Conservation (phyloP, 2,888 invertebrate genomes). For the Acronicta psi region DNA sequence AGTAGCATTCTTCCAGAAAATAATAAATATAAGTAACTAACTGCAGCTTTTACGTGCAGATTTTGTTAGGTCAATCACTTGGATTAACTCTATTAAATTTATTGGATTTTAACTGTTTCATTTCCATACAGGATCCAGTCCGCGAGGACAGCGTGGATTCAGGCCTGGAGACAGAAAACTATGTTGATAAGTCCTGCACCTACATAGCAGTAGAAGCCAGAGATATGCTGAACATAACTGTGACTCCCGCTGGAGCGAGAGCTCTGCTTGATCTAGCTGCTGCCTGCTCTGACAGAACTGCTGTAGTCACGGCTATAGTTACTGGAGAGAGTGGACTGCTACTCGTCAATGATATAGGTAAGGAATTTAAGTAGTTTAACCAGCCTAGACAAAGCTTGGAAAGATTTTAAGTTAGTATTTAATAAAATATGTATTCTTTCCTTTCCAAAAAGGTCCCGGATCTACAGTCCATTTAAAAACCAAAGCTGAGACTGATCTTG, state of each 20-base stretch:
- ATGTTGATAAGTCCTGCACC: slow-evolving; percentile 85
- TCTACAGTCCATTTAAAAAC: slow-evolving; percentile 88
- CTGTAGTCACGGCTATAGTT: slow-evolving; percentile 77
- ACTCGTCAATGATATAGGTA: slow-evolving; percentile 90
- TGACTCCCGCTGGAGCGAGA: slow-evolving; percentile 91
- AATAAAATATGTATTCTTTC: neutral
- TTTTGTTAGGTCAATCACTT: too few species aligned
- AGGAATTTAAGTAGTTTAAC: neutral
- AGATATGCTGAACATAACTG: slow-evolving; percentile 91
- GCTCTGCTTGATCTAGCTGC: slow-evolving; percentile 81
- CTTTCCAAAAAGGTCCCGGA: slow-evolving; percentile 81
- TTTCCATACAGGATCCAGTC: slow-evolving; percentile 73
- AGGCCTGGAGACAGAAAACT: slow-evolving; percentile 79
- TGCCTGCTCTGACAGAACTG: slow-evolving; percentile 73
- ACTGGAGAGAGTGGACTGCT: slow-evolving; percentile 69
- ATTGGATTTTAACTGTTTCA: neutral
- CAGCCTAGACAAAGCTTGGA: too few species aligned
- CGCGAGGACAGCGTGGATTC: slow-evolving; percentile 87
- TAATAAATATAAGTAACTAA: too few species aligned
- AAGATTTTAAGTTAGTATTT: too few species aligned
- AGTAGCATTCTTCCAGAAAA: too few species aligned
- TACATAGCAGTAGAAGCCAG: slow-evolving; percentile 92
- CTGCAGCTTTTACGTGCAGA: too few species aligned
- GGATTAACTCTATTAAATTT: too few species aligned
- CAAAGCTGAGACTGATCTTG: slow-evolving; percentile 81